A percentile compares a stretch with the other conserved stretches of the same genome.
Conservation (phyloP, 2,888 invertebrate genomes). For the Chelonus formosanus region DNA sequence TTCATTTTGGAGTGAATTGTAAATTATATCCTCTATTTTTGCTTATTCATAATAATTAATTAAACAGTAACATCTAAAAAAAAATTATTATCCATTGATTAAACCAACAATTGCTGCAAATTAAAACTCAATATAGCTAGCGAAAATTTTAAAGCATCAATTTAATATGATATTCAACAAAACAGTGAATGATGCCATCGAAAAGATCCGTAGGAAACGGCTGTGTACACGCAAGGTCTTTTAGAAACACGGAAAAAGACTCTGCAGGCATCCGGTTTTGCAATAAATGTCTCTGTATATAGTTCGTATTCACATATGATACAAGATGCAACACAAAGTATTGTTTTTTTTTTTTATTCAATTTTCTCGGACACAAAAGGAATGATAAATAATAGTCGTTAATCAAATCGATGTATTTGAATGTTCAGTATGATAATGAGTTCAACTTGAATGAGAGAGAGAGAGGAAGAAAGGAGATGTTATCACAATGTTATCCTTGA, state of each 20-base stretch:
- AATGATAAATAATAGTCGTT: constrained; percentile 28
- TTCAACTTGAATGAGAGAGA: constrained; percentile 8
- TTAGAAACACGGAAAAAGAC: constrained; percentile 21
- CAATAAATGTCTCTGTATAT: constrained; percentile 11
- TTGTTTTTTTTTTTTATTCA: background rate
- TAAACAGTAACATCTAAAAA: too few species aligned
- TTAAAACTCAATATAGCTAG: too few species aligned
- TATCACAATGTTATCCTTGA: constrained; percentile 26
- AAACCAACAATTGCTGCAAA: too few species aligned
- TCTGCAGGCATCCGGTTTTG: constrained; percentile 29
- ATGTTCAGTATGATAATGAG: constrained; percentile 26
- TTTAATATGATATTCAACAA: background rate
- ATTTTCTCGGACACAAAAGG: too few species aligned
- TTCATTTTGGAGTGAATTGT: too few species aligned
- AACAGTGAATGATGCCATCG: constrained; percentile 4
- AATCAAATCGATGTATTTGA: constrained; percentile 27
- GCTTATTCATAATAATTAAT: too few species aligned
- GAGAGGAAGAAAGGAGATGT: constrained; percentile 2
- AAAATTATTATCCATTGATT: too few species aligned
- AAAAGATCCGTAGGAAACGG: constrained; percentile 4
- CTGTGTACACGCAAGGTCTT: constrained; percentile 11
- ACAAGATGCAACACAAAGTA: too few species aligned
- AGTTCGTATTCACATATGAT: background rate
- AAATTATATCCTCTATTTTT: too few species aligned
- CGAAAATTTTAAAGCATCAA: too few species aligned